Percentiles rank a stretch among this genome's conserved stretches.
These are phyloP conservation scores for Piezodorus guildinii DNA, from an alignment of 1,140 invertebrate genomes.

Conservation along the genomic window DNA sequence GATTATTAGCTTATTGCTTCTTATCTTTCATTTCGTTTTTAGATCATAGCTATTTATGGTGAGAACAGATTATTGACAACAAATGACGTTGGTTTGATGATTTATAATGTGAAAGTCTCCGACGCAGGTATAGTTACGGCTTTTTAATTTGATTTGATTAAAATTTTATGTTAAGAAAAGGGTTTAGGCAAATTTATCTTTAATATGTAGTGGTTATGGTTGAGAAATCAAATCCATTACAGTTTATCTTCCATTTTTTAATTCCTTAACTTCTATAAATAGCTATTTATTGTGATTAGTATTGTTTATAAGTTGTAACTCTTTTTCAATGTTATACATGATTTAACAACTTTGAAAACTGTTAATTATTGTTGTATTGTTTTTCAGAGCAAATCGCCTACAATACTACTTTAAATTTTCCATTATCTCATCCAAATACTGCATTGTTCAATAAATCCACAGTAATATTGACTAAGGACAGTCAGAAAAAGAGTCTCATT, in stretches of 20 bases:
- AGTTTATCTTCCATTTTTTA: too few relatives aligned
- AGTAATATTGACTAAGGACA: not conserved
- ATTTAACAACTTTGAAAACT: too few relatives aligned
- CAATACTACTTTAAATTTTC: not conserved
- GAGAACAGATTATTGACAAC: not conserved
- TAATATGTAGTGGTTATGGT: too few relatives aligned
- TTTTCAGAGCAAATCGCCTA: not conserved
- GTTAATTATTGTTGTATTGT: not conserved
- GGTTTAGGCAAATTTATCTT: too few relatives aligned
- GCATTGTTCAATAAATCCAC: not conserved
- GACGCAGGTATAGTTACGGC: not conserved
- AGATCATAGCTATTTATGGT: slow-evolving; percentile 10
- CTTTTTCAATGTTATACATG: too few relatives aligned
- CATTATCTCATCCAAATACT: not conserved
- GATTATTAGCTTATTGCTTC: not conserved
- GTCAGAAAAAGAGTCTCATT: not conserved
- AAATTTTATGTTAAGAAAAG: too few relatives aligned
- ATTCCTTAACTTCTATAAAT: too few relatives aligned
- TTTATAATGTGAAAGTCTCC: not conserved
- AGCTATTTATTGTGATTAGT: too few relatives aligned
- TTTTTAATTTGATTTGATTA: too few relatives aligned
- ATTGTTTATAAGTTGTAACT: too few relatives aligned
- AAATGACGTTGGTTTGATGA: not conserved
- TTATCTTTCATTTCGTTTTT: not conserved
- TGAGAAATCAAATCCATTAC: too few relatives aligned